These are phyloP conservation scores for Heteronetta atricapilla DNA, from an alignment of 2,113 vertebrate genomes.

Conservation along the genomic window DNA sequence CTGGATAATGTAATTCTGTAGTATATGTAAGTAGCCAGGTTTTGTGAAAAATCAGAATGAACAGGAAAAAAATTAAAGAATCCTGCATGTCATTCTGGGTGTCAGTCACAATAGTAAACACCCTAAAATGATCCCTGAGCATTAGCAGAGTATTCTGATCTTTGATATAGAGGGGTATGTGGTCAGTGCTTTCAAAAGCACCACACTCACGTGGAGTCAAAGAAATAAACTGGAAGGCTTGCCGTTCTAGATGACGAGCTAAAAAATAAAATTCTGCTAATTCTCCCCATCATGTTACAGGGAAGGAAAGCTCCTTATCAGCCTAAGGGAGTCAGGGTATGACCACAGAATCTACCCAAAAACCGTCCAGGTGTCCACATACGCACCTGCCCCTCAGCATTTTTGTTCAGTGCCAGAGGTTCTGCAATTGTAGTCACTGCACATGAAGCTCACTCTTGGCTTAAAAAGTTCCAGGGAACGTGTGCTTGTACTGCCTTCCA, in stretches of 20 bases:
- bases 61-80: not conserved
- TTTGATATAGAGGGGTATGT: rapidly evolving
- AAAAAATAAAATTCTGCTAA: not conserved
- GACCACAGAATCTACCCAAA: rapidly evolving
- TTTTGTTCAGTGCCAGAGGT: not conserved
- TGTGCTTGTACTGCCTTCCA: too few relatives aligned
- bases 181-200: not conserved
- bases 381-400: not conserved
- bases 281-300: not conserved
- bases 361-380: not conserved
- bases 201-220: too few relatives aligned
- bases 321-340: too few relatives aligned
- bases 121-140: rapidly evolving
- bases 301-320: not conserved
- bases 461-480: rapidly evolving
- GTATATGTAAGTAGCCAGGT: rapidly evolving
- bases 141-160: too few relatives aligned
- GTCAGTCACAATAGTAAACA: rapidly evolving
- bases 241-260: not conserved
- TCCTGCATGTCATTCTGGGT: rapidly evolving
- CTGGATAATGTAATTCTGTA: rapidly evolving
- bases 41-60: too few relatives aligned
- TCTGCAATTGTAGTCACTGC: too few relatives aligned
- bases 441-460: not conserved
- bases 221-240: not conserved